These are phyloP conservation scores for Leptinotarsa defecta DNA, from an alignment of 1,140 invertebrate genomes.

Conservation along the genomic window DNA sequence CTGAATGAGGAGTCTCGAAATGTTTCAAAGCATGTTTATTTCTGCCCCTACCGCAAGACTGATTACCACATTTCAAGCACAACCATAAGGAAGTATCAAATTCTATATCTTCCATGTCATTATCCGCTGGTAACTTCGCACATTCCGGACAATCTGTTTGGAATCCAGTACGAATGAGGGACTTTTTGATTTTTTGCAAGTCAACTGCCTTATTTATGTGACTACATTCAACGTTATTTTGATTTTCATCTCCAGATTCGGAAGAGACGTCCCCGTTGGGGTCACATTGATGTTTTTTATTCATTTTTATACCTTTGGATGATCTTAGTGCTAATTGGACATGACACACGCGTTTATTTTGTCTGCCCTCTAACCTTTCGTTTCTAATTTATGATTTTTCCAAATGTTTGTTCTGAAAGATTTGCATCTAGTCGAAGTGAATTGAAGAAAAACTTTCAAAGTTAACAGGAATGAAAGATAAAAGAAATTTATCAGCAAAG, in stretches of 20 bases:
- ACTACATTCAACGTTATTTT: constrained; percentile 61
- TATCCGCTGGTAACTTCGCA: constrained; percentile 56
- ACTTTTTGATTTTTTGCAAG: constrained; percentile 66
- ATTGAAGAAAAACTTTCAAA: background rate
- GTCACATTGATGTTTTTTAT: constrained; percentile 69
- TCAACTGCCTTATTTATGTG: constrained; percentile 74
- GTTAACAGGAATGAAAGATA: background rate
- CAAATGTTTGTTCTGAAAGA: too few species aligned
- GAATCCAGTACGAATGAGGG: constrained; percentile 62
- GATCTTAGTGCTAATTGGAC: constrained; percentile 15
- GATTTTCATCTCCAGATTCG: constrained; percentile 66
- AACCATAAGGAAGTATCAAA: constrained; percentile 69
- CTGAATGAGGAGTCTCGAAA: constrained; percentile 74
- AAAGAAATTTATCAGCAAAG: background rate
- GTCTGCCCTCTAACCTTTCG: constrained; percentile 1
- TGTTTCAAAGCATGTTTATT: constrained; percentile 79
- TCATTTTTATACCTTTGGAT: constrained; percentile 56
- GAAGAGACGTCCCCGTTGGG: constrained; percentile 62
- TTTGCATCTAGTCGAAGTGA: background rate
- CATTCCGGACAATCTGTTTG: constrained; percentile 67
- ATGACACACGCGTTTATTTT: constrained; percentile 15
- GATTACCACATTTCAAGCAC: constrained; percentile 74
- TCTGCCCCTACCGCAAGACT: constrained; percentile 73
- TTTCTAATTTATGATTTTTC: background rate
- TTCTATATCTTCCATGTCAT: constrained; percentile 46